Base-by-base conservation (phyloP, 2,888 invertebrate genomes). In the Steinernema scapterisci region DNA sequence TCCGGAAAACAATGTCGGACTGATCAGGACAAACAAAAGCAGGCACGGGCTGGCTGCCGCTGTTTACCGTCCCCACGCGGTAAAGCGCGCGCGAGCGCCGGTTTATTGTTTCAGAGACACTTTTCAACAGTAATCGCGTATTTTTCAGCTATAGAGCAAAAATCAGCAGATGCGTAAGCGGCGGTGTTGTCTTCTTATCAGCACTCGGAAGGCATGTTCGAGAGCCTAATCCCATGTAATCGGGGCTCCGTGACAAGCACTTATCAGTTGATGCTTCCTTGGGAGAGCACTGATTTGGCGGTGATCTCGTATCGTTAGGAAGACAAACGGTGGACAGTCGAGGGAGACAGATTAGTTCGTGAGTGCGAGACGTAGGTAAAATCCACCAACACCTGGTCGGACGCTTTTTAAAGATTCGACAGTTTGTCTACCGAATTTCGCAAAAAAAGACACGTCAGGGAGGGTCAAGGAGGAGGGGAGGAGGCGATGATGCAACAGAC, bases 11-110 rank as follows among this genome's bases (percentile, higher is more conserved):
- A 63, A 63, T 7, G 63, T 16, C 6, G 38, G 9, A 31, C 27
- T 63, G 27, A 63, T 63, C 63, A 27, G 38, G 31, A 31, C 63
- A 63, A 63, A 63, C 25, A 63, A 63, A 63, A 63, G 27, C 25
- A 63, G 9, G 31, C 63, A 27, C 16, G 7, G 54, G 23, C 54
- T 54, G 3, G 38, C 16, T 63, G 1, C 31, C 31, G 54, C 21
- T 54, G 21, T 54, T 54, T 54, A 21, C 54, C 25, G 54, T 21
- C 23, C 54, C 16, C 54, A 21, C 38, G 38, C 38, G 38, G 38
- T 21, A 54, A 19, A 54, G 25, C 54, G 25, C 54, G 25, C 54
- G 13, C 21, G 11, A 13, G 54, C 21, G 21, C 13, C 54, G 25
- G 38, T 6, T 38, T 38, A 38, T 38, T 38, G 38, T 38, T 38